Percentiles rank a stretch among this genome's conserved stretches.
These are phyloP conservation scores for Oeneis ivallda DNA, from an alignment of 2,888 invertebrate genomes.

Conservation along the genomic window DNA sequence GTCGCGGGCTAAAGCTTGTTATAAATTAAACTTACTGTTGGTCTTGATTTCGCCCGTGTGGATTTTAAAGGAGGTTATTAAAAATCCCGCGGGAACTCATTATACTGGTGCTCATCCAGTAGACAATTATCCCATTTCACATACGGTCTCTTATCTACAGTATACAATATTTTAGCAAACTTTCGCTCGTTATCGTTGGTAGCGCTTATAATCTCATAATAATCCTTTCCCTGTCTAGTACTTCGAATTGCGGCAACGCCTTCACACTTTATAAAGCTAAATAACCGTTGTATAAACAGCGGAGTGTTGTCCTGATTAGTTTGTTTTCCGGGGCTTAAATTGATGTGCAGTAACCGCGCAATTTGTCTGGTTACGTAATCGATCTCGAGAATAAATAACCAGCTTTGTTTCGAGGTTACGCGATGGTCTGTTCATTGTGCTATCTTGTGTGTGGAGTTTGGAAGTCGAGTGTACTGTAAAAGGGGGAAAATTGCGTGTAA, in stretches of 20 bases:
- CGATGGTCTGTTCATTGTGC: conserved; percentile 49
- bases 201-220: background rate
- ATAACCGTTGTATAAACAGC: conserved; percentile 21
- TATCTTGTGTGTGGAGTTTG: conserved; percentile 47
- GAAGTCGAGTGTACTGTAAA: conserved; percentile 51
- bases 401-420: conserved; percentile 59
- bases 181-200: background rate
- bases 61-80: no score
- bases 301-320: conserved; percentile 41
- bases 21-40: no score
- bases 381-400: conserved; percentile 56
- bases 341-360: conserved; percentile 48
- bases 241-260: conserved; percentile 15
- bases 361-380: conserved; percentile 62
- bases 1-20: no score
- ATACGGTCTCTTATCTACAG: no score
- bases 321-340: conserved; percentile 50
- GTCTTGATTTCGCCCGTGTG: no score
- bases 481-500: conserved; percentile 64
- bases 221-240: background rate
- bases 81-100: no score
- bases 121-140: no score
- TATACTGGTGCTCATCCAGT: no score
- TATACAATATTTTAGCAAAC: no score
- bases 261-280: conserved; percentile 15